Evolutionary conservation across 2,113 vertebrate species (phyloP).

Genomic region (Hypanus sabinus): DNA sequence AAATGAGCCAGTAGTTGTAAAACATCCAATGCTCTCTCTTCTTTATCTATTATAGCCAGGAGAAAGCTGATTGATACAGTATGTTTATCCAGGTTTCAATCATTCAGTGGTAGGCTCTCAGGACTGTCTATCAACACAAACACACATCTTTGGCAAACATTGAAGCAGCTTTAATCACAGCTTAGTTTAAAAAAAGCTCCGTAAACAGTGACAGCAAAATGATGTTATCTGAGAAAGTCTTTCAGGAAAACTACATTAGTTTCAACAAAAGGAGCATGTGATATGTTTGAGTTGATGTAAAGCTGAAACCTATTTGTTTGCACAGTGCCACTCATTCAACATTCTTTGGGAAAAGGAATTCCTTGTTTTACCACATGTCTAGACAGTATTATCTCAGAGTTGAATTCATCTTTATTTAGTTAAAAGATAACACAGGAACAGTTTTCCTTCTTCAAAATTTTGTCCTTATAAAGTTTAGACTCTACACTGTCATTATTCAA

Average conservation of each 20-base stretch:
- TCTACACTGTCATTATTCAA: background rate
- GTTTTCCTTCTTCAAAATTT: background rate
- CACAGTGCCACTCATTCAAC: constrained; percentile 27
- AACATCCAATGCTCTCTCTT: background rate
- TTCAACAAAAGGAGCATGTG: constrained; percentile 23
- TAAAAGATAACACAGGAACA: background rate
- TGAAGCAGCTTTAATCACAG: constrained; percentile 23
- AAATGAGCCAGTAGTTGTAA: background rate
- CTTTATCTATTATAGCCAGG: background rate
- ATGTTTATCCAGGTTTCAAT: constrained; percentile 1
- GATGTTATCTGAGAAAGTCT: constrained; percentile 29
- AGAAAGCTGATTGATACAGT: background rate
- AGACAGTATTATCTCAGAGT: constrained; percentile 10
- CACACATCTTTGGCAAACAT: background rate
- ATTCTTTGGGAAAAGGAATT: constrained; percentile 29
- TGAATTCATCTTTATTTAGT: background rate
- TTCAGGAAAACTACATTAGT: constrained; percentile 19
- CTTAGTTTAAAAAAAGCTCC: background rate
- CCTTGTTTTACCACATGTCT: constrained; percentile 25
- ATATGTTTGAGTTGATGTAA: constrained; percentile 22
- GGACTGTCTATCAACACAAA: background rate
- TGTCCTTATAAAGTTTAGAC: background rate
- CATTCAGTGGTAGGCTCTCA: background rate
- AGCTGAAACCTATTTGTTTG: constrained; percentile 21
- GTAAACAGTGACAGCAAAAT: constrained; percentile 15